phyloP scores from a whole-genome alignment of 2,113 vertebrate species.

The Recurvirostra avosetta region DNA sequence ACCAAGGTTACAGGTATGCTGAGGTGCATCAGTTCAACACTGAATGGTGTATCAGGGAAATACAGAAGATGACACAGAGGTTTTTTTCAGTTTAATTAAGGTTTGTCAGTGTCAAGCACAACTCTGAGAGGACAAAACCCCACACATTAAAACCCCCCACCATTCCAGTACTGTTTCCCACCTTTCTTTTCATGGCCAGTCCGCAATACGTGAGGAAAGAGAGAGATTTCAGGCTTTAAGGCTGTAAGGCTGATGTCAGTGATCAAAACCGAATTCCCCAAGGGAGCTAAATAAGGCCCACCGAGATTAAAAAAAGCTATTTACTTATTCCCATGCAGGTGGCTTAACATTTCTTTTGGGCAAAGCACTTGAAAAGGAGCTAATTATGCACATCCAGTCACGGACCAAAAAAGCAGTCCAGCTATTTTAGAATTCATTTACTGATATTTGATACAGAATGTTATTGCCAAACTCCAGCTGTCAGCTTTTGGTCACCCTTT shows the following conservation, averaged over 20 bases:
- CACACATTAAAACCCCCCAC: neutral
- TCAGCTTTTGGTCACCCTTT: conserved; percentile 34
- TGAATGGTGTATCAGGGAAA: neutral
- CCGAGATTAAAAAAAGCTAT: neutral
- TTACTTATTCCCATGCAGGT: conserved; percentile 14
- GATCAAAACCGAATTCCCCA: neutral
- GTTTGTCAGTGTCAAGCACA: neutral
- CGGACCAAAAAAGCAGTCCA: conserved; percentile 3
- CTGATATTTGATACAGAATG: conserved; percentile 4
- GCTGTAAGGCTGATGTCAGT: neutral
- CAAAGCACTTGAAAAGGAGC: neutral
- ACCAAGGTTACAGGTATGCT: neutral
- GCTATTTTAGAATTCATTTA: conserved; percentile 46
- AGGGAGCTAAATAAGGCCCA: neutral
- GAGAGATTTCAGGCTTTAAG: neutral
- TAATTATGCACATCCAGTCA: conserved; percentile 31
- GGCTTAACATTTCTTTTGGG: conserved; percentile 13
- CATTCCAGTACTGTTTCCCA: neutral
- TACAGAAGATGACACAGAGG: neutral
- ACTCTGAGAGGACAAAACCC: neutral
- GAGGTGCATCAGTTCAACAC: neutral
- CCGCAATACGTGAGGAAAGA: neutral
- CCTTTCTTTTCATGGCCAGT: neutral
- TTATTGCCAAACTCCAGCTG: conserved; percentile 24
- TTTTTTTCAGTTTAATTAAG: neutral